Percentiles rank a stretch among this genome's conserved stretches.
Evolutionary conservation across 2,797 vertebrate genomes (phyloP).

Genomic region (Hyperoplus lanceolatus): DNA sequence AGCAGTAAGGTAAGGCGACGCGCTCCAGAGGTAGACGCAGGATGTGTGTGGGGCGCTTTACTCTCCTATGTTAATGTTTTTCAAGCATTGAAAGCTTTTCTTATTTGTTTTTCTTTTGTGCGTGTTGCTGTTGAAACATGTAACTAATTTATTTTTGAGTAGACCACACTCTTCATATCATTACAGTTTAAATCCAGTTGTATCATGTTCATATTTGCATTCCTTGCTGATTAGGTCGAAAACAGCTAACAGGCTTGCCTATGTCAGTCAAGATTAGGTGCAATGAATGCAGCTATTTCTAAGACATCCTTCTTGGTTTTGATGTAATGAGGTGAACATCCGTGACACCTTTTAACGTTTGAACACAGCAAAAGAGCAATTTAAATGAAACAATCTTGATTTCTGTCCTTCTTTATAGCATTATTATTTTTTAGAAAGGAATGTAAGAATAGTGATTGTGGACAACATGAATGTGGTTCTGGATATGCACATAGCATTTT

Average conservation of each 20-base stretch:
- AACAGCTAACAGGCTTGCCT: conserved; percentile 23
- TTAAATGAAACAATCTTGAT: background rate
- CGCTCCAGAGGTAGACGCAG: too few species aligned
- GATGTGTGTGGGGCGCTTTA: too few species aligned
- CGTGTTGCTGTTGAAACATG: background rate
- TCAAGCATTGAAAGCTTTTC: background rate
- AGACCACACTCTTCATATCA: background rate
- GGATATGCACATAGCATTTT: background rate
- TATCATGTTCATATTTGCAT: conserved; percentile 23
- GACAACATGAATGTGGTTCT: conserved; percentile 7
- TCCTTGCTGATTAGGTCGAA: conserved; percentile 27
- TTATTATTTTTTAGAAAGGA: too few species aligned
- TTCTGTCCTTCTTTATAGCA: background rate
- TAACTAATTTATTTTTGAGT: background rate
- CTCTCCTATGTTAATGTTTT: conserved; percentile 7
- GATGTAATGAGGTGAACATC: conserved; percentile 10
- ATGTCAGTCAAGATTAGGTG: conserved; percentile 12
- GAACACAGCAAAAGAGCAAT: conserved; percentile 7
- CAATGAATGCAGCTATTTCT: conserved; percentile 20
- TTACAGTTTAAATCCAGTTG: conserved; percentile 10
- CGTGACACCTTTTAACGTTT: background rate
- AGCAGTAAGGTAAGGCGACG: too few species aligned
- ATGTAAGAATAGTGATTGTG: background rate
- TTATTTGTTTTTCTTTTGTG: conserved; percentile 11
- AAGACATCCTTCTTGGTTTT: conserved; percentile 2